These are phyloP conservation scores for Himalopsyche anomala DNA, from an alignment of 2,888 invertebrate species.

Conservation along the genomic window DNA sequence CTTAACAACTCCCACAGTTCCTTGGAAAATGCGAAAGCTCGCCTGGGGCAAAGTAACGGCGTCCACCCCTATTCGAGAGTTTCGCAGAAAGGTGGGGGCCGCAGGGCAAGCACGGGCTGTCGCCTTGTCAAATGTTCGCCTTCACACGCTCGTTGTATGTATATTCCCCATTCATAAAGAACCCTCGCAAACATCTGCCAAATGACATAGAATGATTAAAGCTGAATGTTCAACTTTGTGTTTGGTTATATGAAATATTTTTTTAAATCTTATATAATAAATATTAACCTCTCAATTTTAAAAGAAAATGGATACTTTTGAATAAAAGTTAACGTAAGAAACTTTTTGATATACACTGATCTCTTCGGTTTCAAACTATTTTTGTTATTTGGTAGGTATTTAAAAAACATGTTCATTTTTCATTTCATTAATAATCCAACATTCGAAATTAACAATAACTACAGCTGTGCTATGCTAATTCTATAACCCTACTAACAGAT, in stretches of 20 bases:
- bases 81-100: slow-evolving; percentile 61
- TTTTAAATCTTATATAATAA: too few species aligned
- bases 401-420: background rate
- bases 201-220: background rate
- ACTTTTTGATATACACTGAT: slow-evolving; percentile 1
- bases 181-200: slow-evolving; percentile 19
- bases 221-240: too few species aligned
- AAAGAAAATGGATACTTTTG: too few species aligned
- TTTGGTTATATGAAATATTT: too few species aligned
- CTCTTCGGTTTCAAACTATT: slow-evolving; percentile 5
- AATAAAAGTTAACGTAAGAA: background rate
- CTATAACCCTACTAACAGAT: background rate
- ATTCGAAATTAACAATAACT: background rate
- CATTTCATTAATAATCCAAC: background rate
- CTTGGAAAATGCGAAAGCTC: slow-evolving; percentile 41
- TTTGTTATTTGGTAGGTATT: slow-evolving; percentile 17
- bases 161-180: slow-evolving; percentile 37
- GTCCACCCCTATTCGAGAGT: slow-evolving; percentile 46
- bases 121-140: slow-evolving; percentile 66
- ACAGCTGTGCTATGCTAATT: slow-evolving; percentile 16
- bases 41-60: slow-evolving; percentile 67
- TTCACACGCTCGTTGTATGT: slow-evolving; percentile 51
- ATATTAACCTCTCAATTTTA: too few species aligned
- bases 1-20: slow-evolving; percentile 67
- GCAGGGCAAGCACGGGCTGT: slow-evolving; percentile 75